Base-by-base conservation (phyloP, 2,113 vertebrate species). In the Callipepla squamata region DNA sequence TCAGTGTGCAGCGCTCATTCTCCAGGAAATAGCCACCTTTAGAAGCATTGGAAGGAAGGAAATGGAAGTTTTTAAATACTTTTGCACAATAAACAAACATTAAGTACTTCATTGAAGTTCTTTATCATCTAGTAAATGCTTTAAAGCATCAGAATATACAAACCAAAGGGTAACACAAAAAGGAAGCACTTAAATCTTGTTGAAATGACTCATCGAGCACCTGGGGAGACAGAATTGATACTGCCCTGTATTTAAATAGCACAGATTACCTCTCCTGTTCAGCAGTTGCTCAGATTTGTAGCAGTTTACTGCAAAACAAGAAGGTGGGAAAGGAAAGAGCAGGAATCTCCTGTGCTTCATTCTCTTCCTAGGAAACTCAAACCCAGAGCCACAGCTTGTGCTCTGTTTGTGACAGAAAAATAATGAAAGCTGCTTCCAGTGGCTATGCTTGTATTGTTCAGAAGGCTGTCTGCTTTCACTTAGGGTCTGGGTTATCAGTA, bases 1-100 rank as follows among this genome's bases (percentile, higher is more conserved):
- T 42, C 50, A 7, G 26, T 3, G 21, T 16, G 0, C 3, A 7
- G 2, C 10, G 61, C 22, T 30, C 1, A 0, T 13, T 72, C 44
- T 9, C 4, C 7, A 9, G 38, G 42, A 75, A 80, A 51, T 0
- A 0, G 48, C 28, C 25, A 18, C 6, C 38, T 73, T 40, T 8
- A 13, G 28, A 73, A 85, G 23, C 0, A 9, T 32, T 1, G 7
- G 5, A 6, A 13, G 7, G 28, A 22, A 20, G 19, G 15, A 25
- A 13, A 12, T 1, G 1, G 23, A 1, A 6, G 2, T 11, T 89
- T 65, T 19, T 2, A 62, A 85, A 40, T 15, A 53, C 25, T 69
- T 76, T 9, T 73, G 36, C 45, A 28, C 19, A 13, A 21, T 25
- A 34, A 66, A 22, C 1, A 63, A 87, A 34, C 5, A 16, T 34